Conservation (phyloP, 2,888 invertebrate genomes). For the Cantharis lateralis region DNA sequence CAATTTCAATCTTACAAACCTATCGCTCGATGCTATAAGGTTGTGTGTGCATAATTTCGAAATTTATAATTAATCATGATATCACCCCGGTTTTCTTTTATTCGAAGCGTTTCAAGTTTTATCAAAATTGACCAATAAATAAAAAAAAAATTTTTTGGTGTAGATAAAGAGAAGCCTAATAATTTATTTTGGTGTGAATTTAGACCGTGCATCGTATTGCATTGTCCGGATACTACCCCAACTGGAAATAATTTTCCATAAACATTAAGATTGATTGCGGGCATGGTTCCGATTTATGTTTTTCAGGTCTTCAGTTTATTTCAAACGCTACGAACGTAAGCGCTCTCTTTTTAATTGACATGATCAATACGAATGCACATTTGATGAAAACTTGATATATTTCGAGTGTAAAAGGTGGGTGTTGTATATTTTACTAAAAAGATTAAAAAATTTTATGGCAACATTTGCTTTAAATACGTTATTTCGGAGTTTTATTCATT, state of each 20-base stretch:
- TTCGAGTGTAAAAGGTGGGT: neutral
- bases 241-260: neutral
- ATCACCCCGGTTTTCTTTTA: neutral
- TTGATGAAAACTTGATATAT: neutral
- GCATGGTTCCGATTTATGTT: neutral
- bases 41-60: neutral
- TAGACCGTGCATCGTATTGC: no score
- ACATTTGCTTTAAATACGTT: neutral
- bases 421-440: neutral
- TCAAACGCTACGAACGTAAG: neutral
- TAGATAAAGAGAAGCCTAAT: no score
- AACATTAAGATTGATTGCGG: neutral
- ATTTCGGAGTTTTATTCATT: neutral
- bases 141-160: no score
- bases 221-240: neutral
- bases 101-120: no score
- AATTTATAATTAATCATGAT: neutral
- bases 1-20: neutral
- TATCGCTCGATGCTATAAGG: neutral
- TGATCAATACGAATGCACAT: neutral
- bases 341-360: neutral
- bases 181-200: no score
- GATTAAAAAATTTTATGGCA: neutral
- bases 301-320: neutral
- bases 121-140: no score